These are phyloP conservation scores for Fregata magnificens DNA, from an alignment of 2,113 vertebrate genomes.

Conservation along the genomic window DNA sequence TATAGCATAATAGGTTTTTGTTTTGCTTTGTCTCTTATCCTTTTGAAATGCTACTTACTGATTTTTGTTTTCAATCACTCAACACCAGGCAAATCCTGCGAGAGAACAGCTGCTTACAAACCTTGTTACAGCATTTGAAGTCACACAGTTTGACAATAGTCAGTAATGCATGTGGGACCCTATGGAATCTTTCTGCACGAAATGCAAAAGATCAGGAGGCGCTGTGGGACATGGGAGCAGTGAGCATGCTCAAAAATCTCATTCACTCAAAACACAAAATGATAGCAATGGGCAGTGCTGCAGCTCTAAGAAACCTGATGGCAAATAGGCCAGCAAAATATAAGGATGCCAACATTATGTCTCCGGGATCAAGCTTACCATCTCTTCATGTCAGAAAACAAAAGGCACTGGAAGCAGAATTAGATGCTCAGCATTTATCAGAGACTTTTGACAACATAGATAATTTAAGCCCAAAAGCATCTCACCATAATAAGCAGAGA, in stretches of 20 bases:
- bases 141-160: not conserved
- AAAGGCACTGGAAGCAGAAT: constrained; percentile 82
- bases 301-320: not conserved
- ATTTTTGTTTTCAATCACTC: constrained; percentile 17
- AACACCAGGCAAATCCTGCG: constrained; percentile 84
- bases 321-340: not conserved
- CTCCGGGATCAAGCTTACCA: not conserved
- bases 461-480: constrained; percentile 90
- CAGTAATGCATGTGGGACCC: not conserved
- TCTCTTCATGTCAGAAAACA: not conserved
- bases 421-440: constrained; percentile 91
- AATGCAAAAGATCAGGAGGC: not conserved
- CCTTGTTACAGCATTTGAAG: not conserved
- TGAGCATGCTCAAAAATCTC: not conserved
- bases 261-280: not conserved
- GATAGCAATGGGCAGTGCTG: not conserved
- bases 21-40: not conserved
- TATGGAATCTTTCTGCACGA: not conserved
- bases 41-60: not conserved
- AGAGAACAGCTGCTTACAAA: not conserved
- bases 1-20: not conserved
- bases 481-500: constrained; percentile 79
- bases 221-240: not conserved
- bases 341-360: not conserved
- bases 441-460: constrained; percentile 96